Conservation (phyloP, 2,113 vertebrate species). For the Siniperca chuatsi region DNA sequence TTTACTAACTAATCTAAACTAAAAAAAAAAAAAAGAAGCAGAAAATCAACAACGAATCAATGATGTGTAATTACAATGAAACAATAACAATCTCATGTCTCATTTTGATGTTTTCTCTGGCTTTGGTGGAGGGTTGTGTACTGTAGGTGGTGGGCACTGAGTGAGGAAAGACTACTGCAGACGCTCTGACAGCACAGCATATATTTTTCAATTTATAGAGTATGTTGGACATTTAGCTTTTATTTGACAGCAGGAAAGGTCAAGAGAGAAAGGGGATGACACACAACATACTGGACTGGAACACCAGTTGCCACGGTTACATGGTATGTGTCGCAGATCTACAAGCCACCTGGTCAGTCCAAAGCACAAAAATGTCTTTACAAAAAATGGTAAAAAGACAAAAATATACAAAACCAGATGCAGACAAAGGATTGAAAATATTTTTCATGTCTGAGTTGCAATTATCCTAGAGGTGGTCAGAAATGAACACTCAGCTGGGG, state of each 20-base stretch:
- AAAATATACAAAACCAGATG: not conserved
- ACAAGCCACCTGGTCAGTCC: not conserved
- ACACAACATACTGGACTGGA: not conserved
- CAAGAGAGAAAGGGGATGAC: conserved; percentile 4
- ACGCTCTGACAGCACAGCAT: not conserved
- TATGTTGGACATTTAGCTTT: not conserved
- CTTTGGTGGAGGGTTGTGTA: not conserved
- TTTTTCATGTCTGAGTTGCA: not conserved
- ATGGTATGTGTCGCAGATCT: not conserved
- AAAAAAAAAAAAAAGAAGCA: too few relatives aligned
- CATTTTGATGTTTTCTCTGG: not conserved
- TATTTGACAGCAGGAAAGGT: conserved; percentile 34
- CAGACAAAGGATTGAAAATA: not conserved
- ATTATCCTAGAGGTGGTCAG: not conserved
- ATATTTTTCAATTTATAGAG: not conserved
- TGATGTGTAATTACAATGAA: not conserved
- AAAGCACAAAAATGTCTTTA: not conserved
- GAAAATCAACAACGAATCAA: not conserved
- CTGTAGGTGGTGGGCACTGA: not conserved
- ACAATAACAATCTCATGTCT: not conserved
- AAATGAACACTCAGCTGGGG: not conserved
- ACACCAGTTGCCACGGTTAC: not conserved
- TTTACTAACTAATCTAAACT: too few relatives aligned
- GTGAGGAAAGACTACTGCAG: not conserved
- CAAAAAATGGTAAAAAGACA: not conserved